phyloP scores from a whole-genome alignment of 2,113 vertebrate genomes.

The Anhinga rufa region DNA sequence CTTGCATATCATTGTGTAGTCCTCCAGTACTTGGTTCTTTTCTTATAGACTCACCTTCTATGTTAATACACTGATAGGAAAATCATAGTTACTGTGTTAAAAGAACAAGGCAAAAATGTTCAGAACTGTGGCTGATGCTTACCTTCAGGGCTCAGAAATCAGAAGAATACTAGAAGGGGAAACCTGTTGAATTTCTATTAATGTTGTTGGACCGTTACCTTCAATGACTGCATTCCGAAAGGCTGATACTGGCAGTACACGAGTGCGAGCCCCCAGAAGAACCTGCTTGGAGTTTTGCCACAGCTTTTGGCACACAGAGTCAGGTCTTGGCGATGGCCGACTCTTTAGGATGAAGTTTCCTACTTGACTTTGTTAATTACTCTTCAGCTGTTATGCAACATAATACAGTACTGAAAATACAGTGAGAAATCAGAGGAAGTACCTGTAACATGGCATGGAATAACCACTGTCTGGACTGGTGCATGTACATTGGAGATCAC shows the following conservation, averaged over 20 bases:
- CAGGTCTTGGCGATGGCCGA: neutral
- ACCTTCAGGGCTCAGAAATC: neutral
- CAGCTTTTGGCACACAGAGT: neutral
- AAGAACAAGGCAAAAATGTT: neutral
- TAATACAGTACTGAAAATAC: neutral
- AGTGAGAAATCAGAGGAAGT: neutral
- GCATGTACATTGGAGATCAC: too few relatives aligned
- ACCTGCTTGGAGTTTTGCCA: neutral
- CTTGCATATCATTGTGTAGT: neutral
- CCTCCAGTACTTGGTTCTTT: neutral
- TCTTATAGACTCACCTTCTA: neutral
- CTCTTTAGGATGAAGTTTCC: neutral
- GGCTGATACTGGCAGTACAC: neutral
- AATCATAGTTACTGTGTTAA: neutral
- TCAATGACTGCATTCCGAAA: neutral
- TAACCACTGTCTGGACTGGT: too few relatives aligned
- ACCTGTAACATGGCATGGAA: neutral
- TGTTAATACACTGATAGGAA: neutral
- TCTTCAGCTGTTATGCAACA: neutral
- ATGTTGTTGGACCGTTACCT: neutral
- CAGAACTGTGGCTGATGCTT: neutral
- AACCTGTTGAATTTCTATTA: neutral
- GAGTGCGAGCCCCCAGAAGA: neutral
- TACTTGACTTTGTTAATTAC: neutral
- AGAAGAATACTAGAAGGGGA: neutral